Evolutionary conservation across 2,888 invertebrate species (phyloP), one percentile per base, ranked within the genome.

Genomic region (Eueremaeus valkanovi): DNA sequence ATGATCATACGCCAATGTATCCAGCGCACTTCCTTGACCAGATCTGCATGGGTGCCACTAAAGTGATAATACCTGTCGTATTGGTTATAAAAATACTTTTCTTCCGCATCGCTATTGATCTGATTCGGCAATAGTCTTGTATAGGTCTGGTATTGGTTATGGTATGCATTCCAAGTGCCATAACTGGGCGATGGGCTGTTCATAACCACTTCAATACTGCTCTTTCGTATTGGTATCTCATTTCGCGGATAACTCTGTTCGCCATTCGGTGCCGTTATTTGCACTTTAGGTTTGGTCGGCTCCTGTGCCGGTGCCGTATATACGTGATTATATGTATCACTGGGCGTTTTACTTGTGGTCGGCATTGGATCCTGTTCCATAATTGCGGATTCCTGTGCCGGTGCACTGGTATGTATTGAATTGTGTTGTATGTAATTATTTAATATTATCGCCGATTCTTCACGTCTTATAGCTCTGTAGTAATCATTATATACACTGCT

Each of bases 1-100:
- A 75, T 21, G 18, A 72, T 75, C 75, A 75, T 75, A 27, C 75
- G 70, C 75, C 75, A 75, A 9, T 75, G 45, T n/a, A 68, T 68
- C 68, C 68, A 68, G 11, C 68, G 68, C 16, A 68, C 6, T 24
- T 36, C 36, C 33, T 24, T 68, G 3, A 21, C 33, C 16, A 68
- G n/a, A 6, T 68, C 40, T 33, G 61, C 61, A 1, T 13, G 33
- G 16, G 31, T 33, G 5, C n/a, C 29, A 33, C 61, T 29, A 2
- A 24, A 1, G 6, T 68, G 16, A 24, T 40, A 68, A 18, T 68
- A 40, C 16, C 61, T 31, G 18, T 61, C 61, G n/a, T 33, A 61
- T 31, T 31, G 16, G 11, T 61, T 61, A 9, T 61, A 61, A 5
- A 24, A 33, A 18, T 61, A 61, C 9, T 42, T 68, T 40, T 68